These are phyloP conservation scores for Ditula angustiorana DNA, from an alignment of 2,888 invertebrate species.

Conservation along the genomic window DNA sequence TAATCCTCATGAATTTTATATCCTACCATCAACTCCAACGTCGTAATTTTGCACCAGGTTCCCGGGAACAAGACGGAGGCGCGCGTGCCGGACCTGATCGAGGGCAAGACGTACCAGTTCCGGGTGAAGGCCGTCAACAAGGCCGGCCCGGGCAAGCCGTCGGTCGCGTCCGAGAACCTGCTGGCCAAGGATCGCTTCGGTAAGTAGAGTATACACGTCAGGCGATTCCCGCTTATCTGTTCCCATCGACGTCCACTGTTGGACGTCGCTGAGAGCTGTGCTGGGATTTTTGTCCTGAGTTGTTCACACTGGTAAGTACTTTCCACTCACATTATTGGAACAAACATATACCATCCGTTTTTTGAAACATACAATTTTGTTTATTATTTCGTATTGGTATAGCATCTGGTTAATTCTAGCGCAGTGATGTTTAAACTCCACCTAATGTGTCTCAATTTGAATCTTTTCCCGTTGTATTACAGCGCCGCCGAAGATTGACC, in stretches of 20 bases:
- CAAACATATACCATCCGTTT: too few species aligned
- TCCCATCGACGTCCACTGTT: too few species aligned
- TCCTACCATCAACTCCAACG: too few species aligned
- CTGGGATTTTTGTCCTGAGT: too few species aligned
- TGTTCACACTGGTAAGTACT: too few species aligned
- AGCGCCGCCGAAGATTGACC: slow-evolving; percentile 97
- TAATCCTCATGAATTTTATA: too few species aligned
- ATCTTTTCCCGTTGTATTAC: slow-evolving; percentile 42
- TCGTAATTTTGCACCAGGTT: slow-evolving; percentile 67
- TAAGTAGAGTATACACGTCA: slow-evolving; percentile 54
- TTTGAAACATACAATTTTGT: too few species aligned
- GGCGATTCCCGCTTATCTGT: neutral
- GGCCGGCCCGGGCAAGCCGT: slow-evolving; percentile 96
- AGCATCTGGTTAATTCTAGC: too few species aligned
- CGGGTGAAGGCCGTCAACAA: slow-evolving; percentile 97
- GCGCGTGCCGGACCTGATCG: slow-evolving; percentile 94
- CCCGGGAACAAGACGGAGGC: slow-evolving; percentile 95
- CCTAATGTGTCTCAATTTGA: neutral
- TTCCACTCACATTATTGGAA: too few species aligned
- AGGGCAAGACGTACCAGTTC: slow-evolving; percentile 98
- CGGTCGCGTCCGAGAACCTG: slow-evolving; percentile 92
- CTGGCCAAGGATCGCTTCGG: slow-evolving; percentile 94
- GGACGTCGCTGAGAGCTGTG: too few species aligned
- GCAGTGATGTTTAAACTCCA: too few species aligned
- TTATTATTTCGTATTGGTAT: too few species aligned